These are phyloP conservation scores for Muricea muricata DNA, from an alignment of 92 coral and sea anemone genomes.

Conservation along the genomic window DNA sequence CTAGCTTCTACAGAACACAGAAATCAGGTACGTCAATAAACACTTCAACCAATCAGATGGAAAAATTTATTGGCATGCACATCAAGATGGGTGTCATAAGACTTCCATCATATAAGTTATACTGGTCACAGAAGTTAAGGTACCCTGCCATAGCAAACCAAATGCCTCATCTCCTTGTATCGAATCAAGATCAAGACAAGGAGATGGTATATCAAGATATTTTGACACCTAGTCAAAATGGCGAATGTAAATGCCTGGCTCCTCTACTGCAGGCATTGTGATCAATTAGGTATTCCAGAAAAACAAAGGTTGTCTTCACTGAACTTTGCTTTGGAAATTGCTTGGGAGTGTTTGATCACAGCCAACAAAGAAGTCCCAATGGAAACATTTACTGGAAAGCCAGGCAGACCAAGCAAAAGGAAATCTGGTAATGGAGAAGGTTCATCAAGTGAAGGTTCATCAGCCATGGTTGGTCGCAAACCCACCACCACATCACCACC, in stretches of 20 bases:
- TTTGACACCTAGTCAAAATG: slow-evolving; percentile 49
- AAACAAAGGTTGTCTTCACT: not conserved
- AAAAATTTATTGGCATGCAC: slow-evolving; percentile 7
- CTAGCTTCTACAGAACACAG: not conserved
- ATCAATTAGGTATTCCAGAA: slow-evolving; percentile 1
- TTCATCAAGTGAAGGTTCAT: not conserved
- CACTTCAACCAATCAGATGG: not conserved
- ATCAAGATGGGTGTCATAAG: slow-evolving; percentile 43
- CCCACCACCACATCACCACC: slow-evolving; percentile 33
- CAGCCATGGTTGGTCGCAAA: slow-evolving; percentile 23
- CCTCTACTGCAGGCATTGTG: slow-evolving; percentile 37
- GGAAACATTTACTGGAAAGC: not conserved
- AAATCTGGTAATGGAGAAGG: not conserved
- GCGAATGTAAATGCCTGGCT: slow-evolving; percentile 49
- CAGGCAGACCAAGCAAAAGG: not conserved
- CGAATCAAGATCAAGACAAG: not conserved
- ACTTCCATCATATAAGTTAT: slow-evolving; percentile 31
- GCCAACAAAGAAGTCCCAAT: not conserved
- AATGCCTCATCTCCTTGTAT: slow-evolving; percentile 15
- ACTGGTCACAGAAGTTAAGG: slow-evolving; percentile 26
- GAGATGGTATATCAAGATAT: slow-evolving; percentile 41
- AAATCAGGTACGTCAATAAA: not conserved
- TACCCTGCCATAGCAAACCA: slow-evolving; percentile 18
- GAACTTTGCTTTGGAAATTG: not conserved
- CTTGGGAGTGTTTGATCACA: not conserved